Evolutionary conservation across 2,888 invertebrate species (phyloP).

Genomic region (Cephus rjabovi): DNA sequence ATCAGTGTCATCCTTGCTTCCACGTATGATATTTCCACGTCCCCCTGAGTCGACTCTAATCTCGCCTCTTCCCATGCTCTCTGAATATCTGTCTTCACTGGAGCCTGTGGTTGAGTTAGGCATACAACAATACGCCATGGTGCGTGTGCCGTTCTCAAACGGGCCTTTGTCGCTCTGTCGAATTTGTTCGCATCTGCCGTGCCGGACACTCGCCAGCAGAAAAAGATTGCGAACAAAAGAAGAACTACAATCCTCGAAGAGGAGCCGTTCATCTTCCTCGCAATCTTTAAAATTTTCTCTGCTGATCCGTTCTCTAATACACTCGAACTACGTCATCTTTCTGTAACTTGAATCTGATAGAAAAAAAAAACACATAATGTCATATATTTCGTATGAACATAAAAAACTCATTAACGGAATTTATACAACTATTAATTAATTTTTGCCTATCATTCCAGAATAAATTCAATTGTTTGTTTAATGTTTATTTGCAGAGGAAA

Average conservation of each 20-base stretch:
- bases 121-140: constrained; percentile 60
- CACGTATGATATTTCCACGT: constrained; percentile 59
- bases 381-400: background rate
- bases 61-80: constrained; percentile 61
- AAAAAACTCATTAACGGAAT: background rate
- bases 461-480: background rate
- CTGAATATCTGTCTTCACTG: constrained; percentile 55
- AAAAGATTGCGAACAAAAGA: constrained; percentile 43
- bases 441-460: background rate
- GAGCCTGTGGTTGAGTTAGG: constrained; percentile 55
- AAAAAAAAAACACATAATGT: background rate
- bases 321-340: constrained; percentile 25
- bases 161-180: constrained; percentile 45
- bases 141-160: constrained; percentile 36
- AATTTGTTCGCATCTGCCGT: constrained; percentile 45
- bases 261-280: constrained; percentile 51
- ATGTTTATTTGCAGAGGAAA: background rate
- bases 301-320: constrained; percentile 18
- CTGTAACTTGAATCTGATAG: constrained; percentile 24
- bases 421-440: background rate
- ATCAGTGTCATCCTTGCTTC: constrained; percentile 50
- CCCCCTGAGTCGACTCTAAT: constrained; percentile 54
- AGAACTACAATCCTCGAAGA: constrained; percentile 43
- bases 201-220: constrained; percentile 37
- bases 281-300: constrained; percentile 11